Evolutionary conservation across 2,113 vertebrate genomes (phyloP).

Genomic region (Pelusios castaneus): DNA sequence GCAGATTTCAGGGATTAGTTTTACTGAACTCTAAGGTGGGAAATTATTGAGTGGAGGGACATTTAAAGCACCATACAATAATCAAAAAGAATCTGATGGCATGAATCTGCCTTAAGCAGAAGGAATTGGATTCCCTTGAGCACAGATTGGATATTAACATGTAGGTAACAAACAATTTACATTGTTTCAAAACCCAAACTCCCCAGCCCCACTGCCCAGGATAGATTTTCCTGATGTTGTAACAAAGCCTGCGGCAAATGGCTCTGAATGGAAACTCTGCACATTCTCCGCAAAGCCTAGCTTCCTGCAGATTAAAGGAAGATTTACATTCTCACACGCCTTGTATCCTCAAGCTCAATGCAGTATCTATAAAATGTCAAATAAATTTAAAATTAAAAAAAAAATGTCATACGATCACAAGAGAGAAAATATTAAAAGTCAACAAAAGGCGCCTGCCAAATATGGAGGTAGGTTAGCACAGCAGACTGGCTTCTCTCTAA

Average conservation of each 20-base stretch:
- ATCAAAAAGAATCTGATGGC: neutral
- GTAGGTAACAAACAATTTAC: conserved; percentile 3
- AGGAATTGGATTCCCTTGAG: neutral
- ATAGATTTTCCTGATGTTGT: conserved; percentile 12
- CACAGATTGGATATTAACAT: neutral
- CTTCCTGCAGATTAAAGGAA: neutral
- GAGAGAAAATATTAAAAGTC: neutral
- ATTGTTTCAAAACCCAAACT: neutral
- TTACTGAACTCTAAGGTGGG: neutral
- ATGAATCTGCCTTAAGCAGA: neutral
- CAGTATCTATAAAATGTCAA: neutral
- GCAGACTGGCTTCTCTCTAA: neutral
- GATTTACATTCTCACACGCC: neutral
- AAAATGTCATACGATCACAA: accelerated
- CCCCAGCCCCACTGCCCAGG: neutral
- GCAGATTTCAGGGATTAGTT: neutral
- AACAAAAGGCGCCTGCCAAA: neutral
- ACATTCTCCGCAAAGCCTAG: neutral
- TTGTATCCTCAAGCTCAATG: neutral
- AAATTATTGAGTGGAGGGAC: neutral
- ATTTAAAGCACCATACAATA: neutral
- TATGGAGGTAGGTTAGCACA: neutral
- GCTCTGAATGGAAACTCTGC: neutral
- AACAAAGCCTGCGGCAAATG: conserved; percentile 16
- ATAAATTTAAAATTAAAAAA: neutral